Base-by-base conservation (phyloP, 1,140 invertebrate species). In the Caenorhabditis tropicalis region DNA sequence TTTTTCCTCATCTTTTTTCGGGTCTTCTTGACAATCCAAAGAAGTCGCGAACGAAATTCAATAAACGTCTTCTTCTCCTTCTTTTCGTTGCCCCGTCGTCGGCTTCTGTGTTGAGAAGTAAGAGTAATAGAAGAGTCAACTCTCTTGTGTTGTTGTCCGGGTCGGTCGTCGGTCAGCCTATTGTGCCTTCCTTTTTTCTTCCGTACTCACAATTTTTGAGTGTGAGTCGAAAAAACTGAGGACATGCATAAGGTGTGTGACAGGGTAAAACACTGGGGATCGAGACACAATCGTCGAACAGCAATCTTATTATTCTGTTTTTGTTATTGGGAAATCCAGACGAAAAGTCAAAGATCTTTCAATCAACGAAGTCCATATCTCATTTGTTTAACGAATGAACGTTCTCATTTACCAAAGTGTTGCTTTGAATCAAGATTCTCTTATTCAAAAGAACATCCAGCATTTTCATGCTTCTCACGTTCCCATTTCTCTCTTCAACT, bases 11-110 rank as follows among this genome's bases (percentile, higher is more conserved):
- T 36, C 36, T 46, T 74, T 74, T 65, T 65, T 65, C 31, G 58
- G 9, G 29, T 39, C 36, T 74, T 46, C 65, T 46, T 74, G 36
- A 43, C 36, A 74, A 43, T n/a, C 36, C 36, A 43, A 74, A 74
- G 65, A 74, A 74, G 65, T 74, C 65, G 65, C 65, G 65, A 74
- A 74, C 65, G 65, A 74, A 74, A 74, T 74, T 74, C 65, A 74
- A 74, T 74, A 74, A 74, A 74, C 65, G 33, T 74, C 36, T 46
- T 74, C 36, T 21, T 24, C 19, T 74, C n/a, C n/a, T 74, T n/a
- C 15, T 43, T 24, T 33, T 46, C 65, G 21, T 27, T 46, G 36
- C n/a, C n/a, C 3, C 65, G 36, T 31, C 65, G 15, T 46, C 65
- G 7, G 19, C 19, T 74, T 74, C 65, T 43, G 36, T 43, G 36